Percentiles rank a stretch among this genome's conserved stretches.
Evolutionary conservation across 2,113 vertebrate species (phyloP).

Genomic region (Phylloscopus trochilus): DNA sequence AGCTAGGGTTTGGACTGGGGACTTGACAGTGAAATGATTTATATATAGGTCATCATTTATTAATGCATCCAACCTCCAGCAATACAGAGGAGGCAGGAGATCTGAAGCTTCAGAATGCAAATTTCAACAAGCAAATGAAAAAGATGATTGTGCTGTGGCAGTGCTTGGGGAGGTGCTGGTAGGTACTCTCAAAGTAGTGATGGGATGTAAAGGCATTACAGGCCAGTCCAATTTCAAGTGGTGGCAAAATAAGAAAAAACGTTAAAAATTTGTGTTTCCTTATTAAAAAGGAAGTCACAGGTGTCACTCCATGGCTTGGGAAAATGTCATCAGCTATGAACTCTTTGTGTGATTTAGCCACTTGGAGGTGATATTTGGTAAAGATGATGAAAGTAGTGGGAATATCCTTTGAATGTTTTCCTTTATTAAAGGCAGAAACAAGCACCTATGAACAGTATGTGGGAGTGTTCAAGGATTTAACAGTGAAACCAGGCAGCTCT

Average conservation of each 20-base stretch:
- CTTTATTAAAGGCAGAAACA: neutral
- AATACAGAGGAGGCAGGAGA: neutral
- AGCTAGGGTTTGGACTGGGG: no score
- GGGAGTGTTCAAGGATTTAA: neutral
- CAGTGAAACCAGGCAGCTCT: neutral
- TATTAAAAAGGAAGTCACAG: neutral
- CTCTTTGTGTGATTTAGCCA: neutral
- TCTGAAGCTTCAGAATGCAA: neutral
- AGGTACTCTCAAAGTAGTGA: neutral
- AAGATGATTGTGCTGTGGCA: neutral
- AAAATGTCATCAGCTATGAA: neutral
- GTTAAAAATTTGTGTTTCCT: neutral
- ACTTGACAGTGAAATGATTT: neutral
- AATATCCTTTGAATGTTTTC: neutral
- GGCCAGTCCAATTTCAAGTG: neutral
- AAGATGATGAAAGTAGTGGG: neutral
- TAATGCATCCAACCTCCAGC: neutral
- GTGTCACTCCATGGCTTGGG: neutral
- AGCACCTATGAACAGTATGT: accelerated
- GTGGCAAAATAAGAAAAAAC: neutral
- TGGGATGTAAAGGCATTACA: neutral
- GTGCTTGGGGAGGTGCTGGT: neutral
- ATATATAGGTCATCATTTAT: accelerated
- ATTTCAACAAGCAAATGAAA: neutral
- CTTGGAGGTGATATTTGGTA: neutral